Conservation (phyloP, 2,888 invertebrate genomes). For the Coelinius sp. region DNA sequence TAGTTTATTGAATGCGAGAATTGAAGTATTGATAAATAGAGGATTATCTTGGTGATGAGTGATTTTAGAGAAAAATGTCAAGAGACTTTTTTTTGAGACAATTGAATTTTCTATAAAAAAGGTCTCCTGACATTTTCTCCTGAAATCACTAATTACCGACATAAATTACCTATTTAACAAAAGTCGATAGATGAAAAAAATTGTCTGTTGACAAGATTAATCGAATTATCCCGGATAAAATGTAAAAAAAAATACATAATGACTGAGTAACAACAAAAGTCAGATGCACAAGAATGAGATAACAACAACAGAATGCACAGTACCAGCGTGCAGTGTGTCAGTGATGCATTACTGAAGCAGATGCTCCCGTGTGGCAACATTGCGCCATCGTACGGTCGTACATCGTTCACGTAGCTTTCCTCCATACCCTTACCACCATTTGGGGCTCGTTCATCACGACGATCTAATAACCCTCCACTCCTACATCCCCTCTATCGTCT, state of each 20-base stretch:
- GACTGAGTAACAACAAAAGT: not conserved
- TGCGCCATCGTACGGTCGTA: slow-evolving; percentile 47
- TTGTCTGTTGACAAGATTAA: no score
- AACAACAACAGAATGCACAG: slow-evolving; percentile 4
- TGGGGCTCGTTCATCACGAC: slow-evolving; percentile 60
- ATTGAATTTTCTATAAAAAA: no score
- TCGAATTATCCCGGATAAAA: not conserved
- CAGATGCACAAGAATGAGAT: not conserved
- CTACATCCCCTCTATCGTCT: slow-evolving; percentile 8
- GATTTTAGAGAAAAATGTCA: no score
- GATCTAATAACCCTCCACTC: slow-evolving; percentile 59
- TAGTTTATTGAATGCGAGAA: no score
- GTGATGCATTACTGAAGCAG: slow-evolving; percentile 48
- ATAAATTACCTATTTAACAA: no score
- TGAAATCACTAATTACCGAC: no score
- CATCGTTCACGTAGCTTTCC: slow-evolving; percentile 47
- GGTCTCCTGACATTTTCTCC: no score
- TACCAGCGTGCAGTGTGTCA: slow-evolving; percentile 19
- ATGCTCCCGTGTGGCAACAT: slow-evolving; percentile 45
- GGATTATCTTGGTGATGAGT: no score
- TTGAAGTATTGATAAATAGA: no score
- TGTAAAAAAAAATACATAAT: not conserved
- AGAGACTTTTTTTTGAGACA: no score
- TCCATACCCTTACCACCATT: slow-evolving; percentile 22
- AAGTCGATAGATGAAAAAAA: no score